These are phyloP conservation scores for Apis mellifera DNA, from an alignment of 1,140 invertebrate species.

Conservation along the genomic window DNA sequence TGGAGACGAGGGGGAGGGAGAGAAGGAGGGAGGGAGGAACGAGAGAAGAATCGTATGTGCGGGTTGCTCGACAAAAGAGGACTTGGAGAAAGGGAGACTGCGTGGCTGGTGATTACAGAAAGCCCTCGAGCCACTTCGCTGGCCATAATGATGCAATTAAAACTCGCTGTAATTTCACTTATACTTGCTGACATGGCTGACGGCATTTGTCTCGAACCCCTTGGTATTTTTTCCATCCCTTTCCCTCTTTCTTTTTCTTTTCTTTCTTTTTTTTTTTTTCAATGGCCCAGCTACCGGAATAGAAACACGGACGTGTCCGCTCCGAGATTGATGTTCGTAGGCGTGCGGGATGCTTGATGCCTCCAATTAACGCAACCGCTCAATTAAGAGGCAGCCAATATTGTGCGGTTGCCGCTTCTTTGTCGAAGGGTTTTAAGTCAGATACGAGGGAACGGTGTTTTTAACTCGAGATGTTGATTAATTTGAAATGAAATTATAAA, in stretches of 20 bases:
- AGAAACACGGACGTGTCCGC: not conserved
- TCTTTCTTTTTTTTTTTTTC: not conserved
- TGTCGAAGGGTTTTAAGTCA: no score
- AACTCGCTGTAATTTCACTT: conserved; percentile 34
- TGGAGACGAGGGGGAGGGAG: no score
- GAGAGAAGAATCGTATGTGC: conserved; percentile 5
- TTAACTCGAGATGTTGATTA: not conserved
- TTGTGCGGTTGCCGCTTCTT: not conserved
- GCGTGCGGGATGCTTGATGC: not conserved
- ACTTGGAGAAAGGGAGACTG: not conserved
- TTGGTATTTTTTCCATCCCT: not conserved
- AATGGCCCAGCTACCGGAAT: not conserved
- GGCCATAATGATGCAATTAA: conserved; percentile 34
- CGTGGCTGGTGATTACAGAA: conserved; percentile 15
- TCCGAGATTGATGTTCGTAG: not conserved
- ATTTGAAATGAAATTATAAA: no score
- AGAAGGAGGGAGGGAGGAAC: not conserved
- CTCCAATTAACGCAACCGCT: conserved; percentile 58
- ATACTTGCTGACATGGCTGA: not conserved
- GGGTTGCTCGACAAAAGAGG: conserved; percentile 13
- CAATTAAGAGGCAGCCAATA: conserved; percentile 38
- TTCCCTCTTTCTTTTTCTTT: not conserved
- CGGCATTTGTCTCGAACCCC: conserved; percentile 6
- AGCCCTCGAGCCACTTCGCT: conserved; percentile 3
- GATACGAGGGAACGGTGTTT: not conserved